Evolutionary conservation across 1,140 invertebrate species (phyloP), one percentile per base, ranked within the genome.

Genomic region (Drosophila arizonae): DNA sequence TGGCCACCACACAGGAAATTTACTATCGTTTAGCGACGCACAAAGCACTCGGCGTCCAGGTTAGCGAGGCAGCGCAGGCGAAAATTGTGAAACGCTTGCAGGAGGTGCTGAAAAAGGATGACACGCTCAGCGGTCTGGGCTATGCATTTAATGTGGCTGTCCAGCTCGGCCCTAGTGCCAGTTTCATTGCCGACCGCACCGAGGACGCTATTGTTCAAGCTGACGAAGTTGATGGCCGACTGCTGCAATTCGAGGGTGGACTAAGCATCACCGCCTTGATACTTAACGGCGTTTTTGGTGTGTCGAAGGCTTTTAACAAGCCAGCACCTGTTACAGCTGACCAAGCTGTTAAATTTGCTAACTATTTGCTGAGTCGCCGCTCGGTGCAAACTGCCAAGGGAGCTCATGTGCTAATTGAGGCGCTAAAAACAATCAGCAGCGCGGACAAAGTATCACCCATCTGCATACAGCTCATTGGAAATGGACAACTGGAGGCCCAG

Each of bases 231-330:
- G 96, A 99, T 93, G 95, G 96, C 9, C 95, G 95, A 82, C 95
- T 96, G 74, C 93, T 98, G 43, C 96, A 99, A 93, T 99, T 98
- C 92, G 98, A 99, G 93, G 98, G 98, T 43, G 98, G 98, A 6
- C 93, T 95, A 15, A 93, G 93, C n/a, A 93, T 93, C 54, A 94
- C 94, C 0, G 92, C 93, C 0, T 62, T 92, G 28, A 77, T 94
- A 28, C 90, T 94, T 0, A 92, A 92, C 21, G 92, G 93, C 54
- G 93, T 93, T 0, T 95, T 95, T 78, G 95, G 95, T 87, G 92
- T 98, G 3, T 95, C 95, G 52, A 94, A 94, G 56, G 90, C 92
- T 26, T 92, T 94, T 26, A 95, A 95, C 72, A 96, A 96, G 90
- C 93, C 95, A 67, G 94, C 95, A 26, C 95, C 96, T 11, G 90